Evolutionary conservation across 2,888 invertebrate genomes (phyloP).

Genomic region (Shargacucullia verbasci): DNA sequence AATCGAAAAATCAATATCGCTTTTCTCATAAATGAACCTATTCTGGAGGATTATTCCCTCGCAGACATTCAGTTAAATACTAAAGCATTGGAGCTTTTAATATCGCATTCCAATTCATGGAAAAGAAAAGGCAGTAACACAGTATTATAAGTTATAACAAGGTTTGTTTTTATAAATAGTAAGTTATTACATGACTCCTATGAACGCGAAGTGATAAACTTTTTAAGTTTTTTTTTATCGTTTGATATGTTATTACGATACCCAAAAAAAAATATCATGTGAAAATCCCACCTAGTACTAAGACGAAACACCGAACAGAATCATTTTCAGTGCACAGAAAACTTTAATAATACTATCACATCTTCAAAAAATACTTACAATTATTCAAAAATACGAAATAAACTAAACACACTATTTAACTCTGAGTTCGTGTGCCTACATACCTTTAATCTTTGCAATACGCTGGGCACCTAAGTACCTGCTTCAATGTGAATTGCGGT

Average conservation of each 20-base stretch:
- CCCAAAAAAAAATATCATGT: too few relatives aligned
- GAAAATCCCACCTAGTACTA: too few relatives aligned
- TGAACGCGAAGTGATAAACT: too few relatives aligned
- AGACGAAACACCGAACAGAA: too few relatives aligned
- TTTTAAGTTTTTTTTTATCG: too few relatives aligned
- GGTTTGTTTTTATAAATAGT: too few relatives aligned
- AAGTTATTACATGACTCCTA: too few relatives aligned
- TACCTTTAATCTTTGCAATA: slow-evolving; percentile 58
- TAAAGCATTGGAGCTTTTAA: slow-evolving; percentile 1
- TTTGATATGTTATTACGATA: too few relatives aligned
- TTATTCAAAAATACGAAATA: slow-evolving; percentile 7
- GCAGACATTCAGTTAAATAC: slow-evolving; percentile 26
- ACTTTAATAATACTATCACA: too few relatives aligned
- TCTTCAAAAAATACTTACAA: too few relatives aligned
- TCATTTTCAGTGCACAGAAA: too few relatives aligned
- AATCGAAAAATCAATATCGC: slow-evolving; percentile 77
- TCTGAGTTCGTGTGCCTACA: slow-evolving; percentile 46
- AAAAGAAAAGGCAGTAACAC: background rate
- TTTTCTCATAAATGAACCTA: slow-evolving; percentile 62
- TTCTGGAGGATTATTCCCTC: slow-evolving; percentile 54
- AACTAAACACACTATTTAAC: slow-evolving; percentile 32
- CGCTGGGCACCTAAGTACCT: slow-evolving; percentile 61
- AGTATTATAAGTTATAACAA: background rate
- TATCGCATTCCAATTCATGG: background rate
- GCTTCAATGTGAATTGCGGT: slow-evolving; percentile 69